Evolutionary conservation across 2,113 vertebrate species (phyloP).

Genomic region (Ophthalmotilapia sp.): DNA sequence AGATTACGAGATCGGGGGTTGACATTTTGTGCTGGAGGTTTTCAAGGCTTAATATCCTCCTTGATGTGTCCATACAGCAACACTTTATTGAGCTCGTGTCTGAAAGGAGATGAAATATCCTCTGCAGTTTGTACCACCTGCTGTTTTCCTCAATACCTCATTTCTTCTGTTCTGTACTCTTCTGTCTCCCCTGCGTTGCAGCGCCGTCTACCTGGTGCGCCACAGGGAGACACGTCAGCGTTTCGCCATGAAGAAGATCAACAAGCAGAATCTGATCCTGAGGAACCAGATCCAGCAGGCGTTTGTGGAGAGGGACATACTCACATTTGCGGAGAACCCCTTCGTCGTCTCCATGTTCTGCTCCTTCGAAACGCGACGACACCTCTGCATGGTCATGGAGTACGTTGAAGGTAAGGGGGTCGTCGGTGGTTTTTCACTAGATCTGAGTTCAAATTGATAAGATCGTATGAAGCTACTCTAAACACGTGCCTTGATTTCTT

Average conservation of each 20-base stretch:
- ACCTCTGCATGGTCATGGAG: constrained; percentile 96
- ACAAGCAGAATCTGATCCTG: constrained; percentile 94
- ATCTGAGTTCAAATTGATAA: background rate
- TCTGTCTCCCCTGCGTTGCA: constrained; percentile 32
- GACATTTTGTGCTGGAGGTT: background rate
- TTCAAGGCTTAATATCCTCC: background rate
- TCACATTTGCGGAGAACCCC: constrained; percentile 93
- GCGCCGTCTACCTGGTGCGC: constrained; percentile 88
- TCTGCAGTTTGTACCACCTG: background rate
- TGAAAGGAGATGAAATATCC: background rate
- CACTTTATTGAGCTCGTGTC: background rate
- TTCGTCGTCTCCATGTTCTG: constrained; percentile 96
- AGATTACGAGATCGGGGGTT: background rate
- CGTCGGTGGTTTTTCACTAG: background rate
- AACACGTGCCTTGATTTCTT: background rate
- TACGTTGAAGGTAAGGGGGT: constrained; percentile 85
- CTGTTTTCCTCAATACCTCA: background rate
- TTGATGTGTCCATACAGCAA: background rate
- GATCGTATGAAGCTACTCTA: background rate
- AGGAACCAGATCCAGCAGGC: constrained; percentile 95
- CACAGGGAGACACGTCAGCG: constrained; percentile 87
- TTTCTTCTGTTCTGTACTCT: background rate
- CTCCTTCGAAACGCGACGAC: constrained; percentile 87
- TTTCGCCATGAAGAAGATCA: constrained; percentile 97
- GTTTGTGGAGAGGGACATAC: constrained; percentile 92